These are phyloP conservation scores for Patella pellucida DNA, from an alignment of 2,888 invertebrate genomes.

Conservation along the genomic window DNA sequence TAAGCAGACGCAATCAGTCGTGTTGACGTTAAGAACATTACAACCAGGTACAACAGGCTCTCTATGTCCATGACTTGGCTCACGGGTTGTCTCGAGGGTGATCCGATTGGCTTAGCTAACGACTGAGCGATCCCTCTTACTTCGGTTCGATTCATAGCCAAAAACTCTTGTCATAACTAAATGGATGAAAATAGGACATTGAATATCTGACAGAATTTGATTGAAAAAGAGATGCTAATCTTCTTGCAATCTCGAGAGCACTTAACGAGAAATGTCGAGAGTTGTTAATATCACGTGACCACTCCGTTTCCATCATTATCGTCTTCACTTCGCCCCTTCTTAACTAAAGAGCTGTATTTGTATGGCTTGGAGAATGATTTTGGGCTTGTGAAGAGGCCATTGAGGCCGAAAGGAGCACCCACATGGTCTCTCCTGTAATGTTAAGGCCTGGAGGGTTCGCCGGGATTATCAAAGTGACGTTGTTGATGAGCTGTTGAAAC, in stretches of 20 bases:
- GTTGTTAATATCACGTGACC: conserved; percentile 33
- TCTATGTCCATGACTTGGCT: neutral
- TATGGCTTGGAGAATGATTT: conserved; percentile 26
- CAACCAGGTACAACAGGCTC: neutral
- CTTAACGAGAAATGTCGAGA: conserved; percentile 29
- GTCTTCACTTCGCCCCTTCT: conserved; percentile 31
- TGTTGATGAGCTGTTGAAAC: neutral
- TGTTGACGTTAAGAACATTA: conserved; percentile 12
- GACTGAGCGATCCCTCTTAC: neutral
- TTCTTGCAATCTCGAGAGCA: conserved; percentile 9
- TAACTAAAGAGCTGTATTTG: conserved; percentile 27
- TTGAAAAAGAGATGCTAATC: conserved; percentile 25
- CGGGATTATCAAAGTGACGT: conserved; percentile 10
- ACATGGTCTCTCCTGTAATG: conserved; percentile 10
- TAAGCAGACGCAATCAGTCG: conserved; percentile 12
- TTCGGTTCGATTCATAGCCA: conserved; percentile 2
- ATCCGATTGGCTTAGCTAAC: conserved; percentile 1
- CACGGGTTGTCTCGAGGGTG: neutral
- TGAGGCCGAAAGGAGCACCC: conserved; percentile 12
- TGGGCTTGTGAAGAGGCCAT: conserved; percentile 18
- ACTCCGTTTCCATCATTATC: conserved; percentile 33
- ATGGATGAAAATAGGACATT: conserved; percentile 3
- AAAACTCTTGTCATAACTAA: conserved; percentile 6
- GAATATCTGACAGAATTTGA: conserved; percentile 15
- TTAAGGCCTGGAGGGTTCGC: neutral